A percentile compares a stretch with the other conserved stretches of the same genome.
Evolutionary conservation across 2,888 invertebrate genomes (phyloP).

Genomic region (Limnephilus auricula): DNA sequence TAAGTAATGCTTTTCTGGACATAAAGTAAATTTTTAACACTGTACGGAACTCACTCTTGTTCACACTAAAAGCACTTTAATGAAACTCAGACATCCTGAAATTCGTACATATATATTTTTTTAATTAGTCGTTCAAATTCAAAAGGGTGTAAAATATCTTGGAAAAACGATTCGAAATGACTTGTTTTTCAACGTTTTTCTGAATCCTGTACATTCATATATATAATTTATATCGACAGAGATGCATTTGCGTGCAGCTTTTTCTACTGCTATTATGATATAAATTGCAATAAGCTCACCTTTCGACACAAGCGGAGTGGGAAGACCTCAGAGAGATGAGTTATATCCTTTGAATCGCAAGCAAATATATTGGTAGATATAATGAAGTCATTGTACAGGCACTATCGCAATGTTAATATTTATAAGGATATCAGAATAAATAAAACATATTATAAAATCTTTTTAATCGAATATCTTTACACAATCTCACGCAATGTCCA

Average conservation of each 20-base stretch:
- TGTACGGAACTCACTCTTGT: too few species aligned
- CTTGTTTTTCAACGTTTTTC: neutral
- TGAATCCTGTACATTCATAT: neutral
- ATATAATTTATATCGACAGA: neutral
- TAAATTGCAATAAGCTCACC: conserved; percentile 12
- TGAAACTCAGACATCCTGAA: too few species aligned
- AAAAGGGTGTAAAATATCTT: too few species aligned
- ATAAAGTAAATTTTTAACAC: too few species aligned
- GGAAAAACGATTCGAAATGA: neutral
- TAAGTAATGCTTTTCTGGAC: too few species aligned
- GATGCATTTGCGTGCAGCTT: conserved; percentile 17
- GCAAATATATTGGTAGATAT: neutral
- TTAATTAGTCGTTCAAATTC: neutral
- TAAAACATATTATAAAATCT: neutral
- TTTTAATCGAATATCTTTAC: neutral
- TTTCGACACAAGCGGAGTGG: neutral
- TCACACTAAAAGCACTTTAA: too few species aligned
- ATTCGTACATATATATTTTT: neutral
- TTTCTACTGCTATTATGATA: neutral
- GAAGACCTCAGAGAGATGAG: neutral
- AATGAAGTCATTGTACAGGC: neutral
- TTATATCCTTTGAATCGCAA: neutral
- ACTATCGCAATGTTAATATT: neutral
- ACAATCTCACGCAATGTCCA: neutral
- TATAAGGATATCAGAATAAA: neutral